phyloP scores from a whole-genome alignment of 2,113 vertebrate species.

The Apodemus sylvaticus region DNA sequence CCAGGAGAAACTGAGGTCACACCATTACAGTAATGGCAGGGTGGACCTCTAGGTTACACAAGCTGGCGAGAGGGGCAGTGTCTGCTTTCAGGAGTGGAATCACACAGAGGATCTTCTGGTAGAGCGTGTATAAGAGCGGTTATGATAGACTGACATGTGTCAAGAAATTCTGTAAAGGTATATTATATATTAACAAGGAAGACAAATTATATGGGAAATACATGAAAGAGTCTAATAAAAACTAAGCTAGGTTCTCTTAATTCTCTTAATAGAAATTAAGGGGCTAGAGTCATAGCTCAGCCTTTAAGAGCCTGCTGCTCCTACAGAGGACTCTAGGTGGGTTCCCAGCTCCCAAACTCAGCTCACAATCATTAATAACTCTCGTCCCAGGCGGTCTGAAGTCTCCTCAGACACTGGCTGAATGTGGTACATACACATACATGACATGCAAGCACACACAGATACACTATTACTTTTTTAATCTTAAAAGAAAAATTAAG shows the following conservation, averaged over 20 bases:
- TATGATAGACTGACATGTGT: background rate
- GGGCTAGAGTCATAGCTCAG: background rate
- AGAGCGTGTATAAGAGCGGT: background rate
- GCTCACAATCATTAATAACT: background rate
- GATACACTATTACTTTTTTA: background rate
- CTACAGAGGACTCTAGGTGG: background rate
- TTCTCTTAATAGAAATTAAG: background rate
- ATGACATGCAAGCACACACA: background rate
- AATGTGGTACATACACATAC: background rate
- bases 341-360: background rate
- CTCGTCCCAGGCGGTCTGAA: background rate
- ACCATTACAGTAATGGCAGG: background rate
- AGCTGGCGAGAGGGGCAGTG: background rate
- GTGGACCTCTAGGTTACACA: background rate
- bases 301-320: background rate
- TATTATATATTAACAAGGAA: background rate
- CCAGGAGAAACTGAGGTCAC: background rate
- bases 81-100: background rate
- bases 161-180: background rate
- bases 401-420: background rate
- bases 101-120: background rate
- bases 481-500: background rate
- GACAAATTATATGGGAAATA: background rate
- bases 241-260: background rate
- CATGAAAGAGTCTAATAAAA: background rate